A percentile compares a stretch with the other conserved stretches of the same genome.
phyloP scores from a whole-genome alignment of 2,888 invertebrate species.

The Erynnis tages region DNA sequence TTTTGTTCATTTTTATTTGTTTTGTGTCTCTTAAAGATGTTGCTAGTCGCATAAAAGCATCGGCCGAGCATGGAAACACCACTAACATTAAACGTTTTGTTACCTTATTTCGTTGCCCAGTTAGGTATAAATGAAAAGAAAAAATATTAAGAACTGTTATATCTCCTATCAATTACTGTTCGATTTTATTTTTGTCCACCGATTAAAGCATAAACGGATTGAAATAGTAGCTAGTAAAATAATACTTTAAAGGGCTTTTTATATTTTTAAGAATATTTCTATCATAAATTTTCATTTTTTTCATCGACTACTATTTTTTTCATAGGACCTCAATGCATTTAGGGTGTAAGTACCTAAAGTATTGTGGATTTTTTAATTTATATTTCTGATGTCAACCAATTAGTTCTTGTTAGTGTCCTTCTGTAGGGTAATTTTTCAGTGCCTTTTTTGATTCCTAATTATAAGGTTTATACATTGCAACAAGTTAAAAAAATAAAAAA shows the following conservation, averaged over 20 bases:
- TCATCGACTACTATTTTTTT: not conserved
- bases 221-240: not conserved
- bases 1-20: not conserved
- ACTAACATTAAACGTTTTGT: conserved; percentile 44
- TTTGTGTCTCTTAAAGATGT: conserved; percentile 5
- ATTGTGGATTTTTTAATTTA: too few relatives aligned
- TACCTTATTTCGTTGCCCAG: conserved; percentile 2
- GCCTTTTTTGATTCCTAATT: conserved; percentile 7
- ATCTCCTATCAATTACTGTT: not conserved
- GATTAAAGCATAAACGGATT: not conserved
- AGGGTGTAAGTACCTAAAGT: not conserved
- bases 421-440: conserved; percentile 10
- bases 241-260: not conserved
- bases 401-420: too few relatives aligned
- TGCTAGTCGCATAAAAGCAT: conserved; percentile 30
- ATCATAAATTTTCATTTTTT: not conserved
- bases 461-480: conserved; percentile 7
- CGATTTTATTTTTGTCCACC: not conserved
- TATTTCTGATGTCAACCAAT: too few relatives aligned
- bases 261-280: not conserved
- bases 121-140: not conserved
- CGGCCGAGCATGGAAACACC: conserved; percentile 52
- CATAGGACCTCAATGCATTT: not conserved
- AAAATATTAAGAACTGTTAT: not conserved
- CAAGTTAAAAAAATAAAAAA: conserved; percentile 8